Conservation (phyloP, 2,113 vertebrate species). For the Xenus cinereus region DNA sequence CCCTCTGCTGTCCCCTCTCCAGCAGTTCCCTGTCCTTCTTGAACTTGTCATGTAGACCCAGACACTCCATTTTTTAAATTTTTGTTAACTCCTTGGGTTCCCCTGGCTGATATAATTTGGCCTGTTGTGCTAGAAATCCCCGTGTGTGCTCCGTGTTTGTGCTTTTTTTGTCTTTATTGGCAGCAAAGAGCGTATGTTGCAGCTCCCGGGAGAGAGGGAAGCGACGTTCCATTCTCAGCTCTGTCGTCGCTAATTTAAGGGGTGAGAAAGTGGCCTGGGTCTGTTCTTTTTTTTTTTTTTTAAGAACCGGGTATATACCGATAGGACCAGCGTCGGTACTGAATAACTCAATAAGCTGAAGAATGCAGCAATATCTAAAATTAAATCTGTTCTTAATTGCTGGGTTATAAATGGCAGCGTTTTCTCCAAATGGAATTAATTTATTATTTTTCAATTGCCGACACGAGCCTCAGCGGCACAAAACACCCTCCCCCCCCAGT, state of each 20-base stretch:
- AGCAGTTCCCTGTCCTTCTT: too few species aligned
- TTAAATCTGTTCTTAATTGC: constrained; percentile 58
- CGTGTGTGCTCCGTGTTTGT: background rate
- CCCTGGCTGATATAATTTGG: background rate
- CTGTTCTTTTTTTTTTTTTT: background rate
- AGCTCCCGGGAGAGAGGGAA: background rate
- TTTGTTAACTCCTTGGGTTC: background rate
- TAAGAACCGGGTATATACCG: background rate
- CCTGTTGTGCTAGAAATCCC: background rate
- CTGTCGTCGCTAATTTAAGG: background rate
- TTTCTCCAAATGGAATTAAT: constrained; percentile 46
- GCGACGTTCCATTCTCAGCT: background rate
- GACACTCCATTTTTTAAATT: too few species aligned
- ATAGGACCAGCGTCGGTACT: background rate
- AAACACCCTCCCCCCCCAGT: background rate
- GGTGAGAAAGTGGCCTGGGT: background rate
- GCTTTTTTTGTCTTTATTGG: background rate
- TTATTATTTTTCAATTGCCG: background rate
- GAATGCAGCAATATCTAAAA: constrained; percentile 15
- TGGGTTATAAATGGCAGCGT: constrained; percentile 7
- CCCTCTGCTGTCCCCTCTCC: too few species aligned
- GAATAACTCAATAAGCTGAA: background rate
- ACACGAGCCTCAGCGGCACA: background rate
- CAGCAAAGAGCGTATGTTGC: background rate
- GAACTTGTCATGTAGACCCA: too few species aligned